Base-by-base conservation (phyloP, 2,888 invertebrate species). In the Phengaris alcon region DNA sequence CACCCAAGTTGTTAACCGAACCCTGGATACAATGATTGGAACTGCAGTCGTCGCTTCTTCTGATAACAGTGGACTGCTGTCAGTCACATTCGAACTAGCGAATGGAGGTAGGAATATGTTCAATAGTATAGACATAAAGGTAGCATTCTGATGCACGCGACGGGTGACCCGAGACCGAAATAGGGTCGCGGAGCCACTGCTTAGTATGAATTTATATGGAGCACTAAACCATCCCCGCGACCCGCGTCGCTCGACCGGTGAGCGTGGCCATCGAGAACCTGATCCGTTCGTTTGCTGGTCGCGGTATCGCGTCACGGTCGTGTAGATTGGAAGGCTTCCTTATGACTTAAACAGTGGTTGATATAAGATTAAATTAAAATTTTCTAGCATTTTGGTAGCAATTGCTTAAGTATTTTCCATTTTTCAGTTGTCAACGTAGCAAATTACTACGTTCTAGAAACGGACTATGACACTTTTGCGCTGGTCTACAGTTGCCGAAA, bases 41-140 rank as follows among this genome's bases (percentile, higher is more conserved):
- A 83, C 85, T 12, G 95, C 94, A 9, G 87, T 84, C 51, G 83
- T 91, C 0, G 85, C 89, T 10, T 89, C 90, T 7, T 84, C 83
- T 79, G 88, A 91, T 51, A 93, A 93, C 75, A 92, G 91, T 77
- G 94, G 95, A 9, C 90, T 94, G 79, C 84, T 95, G 52, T 82
- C 86, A 3, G 94, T 95, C 13, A 90, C 88, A 6, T 95, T 95
- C 79, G 90, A 88, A 6, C 84, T 95, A n/a, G 73, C 59, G 12
- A 79, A 80, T 74, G 95, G 94, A 81, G 85, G 95, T 94, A 10
- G 76, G 75, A 72, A 59, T 54, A 54, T 22, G 22, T 22, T 59
- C 10, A 22, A 59, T 48, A 48, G 48, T 48, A 48, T 6, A 48
- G 35, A 35, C 35, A 35, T 35, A 2, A 4, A 35, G 35, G 35